Evolutionary conservation across 2,888 invertebrate genomes (phyloP).

Genomic region (Drosophila birchii): DNA sequence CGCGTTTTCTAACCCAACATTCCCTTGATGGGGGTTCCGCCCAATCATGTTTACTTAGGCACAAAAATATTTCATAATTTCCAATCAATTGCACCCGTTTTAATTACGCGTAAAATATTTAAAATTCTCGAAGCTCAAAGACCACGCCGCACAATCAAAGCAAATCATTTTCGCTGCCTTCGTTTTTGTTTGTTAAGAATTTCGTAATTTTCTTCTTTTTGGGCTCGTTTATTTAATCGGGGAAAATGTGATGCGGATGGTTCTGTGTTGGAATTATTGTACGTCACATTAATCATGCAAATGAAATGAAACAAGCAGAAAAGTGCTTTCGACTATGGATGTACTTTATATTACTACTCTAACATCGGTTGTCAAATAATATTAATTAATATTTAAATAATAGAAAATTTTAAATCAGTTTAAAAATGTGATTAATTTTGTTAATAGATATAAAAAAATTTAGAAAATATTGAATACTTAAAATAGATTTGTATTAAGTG

Average conservation of each 20-base stretch:
- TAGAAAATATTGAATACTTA: no score
- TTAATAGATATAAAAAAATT: no score
- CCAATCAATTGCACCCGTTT: conserved; percentile 41
- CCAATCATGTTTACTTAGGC: conserved; percentile 32
- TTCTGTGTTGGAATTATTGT: conserved; percentile 6
- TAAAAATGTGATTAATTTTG: no score
- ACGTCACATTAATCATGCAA: conserved; percentile 50
- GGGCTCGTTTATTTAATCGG: conserved; percentile 7
- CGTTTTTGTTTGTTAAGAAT: conserved; percentile 21
- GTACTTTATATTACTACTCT: neutral
- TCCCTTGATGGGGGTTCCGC: conserved; percentile 2
- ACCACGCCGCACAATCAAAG: conserved; percentile 31
- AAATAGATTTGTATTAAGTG: neutral
- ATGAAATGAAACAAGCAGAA: conserved; percentile 38
- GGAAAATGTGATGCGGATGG: conserved; percentile 2
- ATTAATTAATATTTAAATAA: no score
- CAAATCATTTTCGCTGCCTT: conserved; percentile 17
- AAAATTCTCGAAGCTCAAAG: conserved; percentile 36
- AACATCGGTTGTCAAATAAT: no score
- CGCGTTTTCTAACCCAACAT: neutral
- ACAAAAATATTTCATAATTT: conserved; percentile 36
- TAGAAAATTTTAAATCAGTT: no score
- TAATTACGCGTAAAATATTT: conserved; percentile 40
- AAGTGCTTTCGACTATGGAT: neutral
- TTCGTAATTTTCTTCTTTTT: conserved; percentile 15